Base-by-base conservation (phyloP, 2,113 vertebrate species). In the Petromus typicus region DNA sequence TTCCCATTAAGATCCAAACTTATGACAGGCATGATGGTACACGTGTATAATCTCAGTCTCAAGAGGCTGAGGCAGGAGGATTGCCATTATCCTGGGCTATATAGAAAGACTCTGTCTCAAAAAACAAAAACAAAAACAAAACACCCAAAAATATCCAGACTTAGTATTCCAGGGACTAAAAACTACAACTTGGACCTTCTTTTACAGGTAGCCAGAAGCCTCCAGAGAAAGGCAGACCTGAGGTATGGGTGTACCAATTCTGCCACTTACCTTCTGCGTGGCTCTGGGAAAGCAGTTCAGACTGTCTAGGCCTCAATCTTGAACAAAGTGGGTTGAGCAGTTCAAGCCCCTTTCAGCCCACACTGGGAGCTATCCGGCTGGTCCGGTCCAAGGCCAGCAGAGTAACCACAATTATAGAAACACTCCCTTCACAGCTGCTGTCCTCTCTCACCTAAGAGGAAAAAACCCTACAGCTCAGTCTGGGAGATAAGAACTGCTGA, bases 401-500 rank as follows among this genome's bases (percentile, higher is more conserved):
- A 88, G 67, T 94, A 90, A 88, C 67, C 71, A 22, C 9, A 27
- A 14, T 66, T 75, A 71, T 57, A 59, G 73, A 91, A 59, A 73
- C 43, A 76, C 91, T 73, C 73, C 27, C 37, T 25, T 59, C 27
- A 43, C 67, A 69, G 75, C 86, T 61, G 48, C 63, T 54, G 75
- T 92, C 85, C 86, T 92, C 94, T 76, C 83, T 92, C 82, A 32
- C 27, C 48, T 45, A 76, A 82, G 92, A 90, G 93, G 93, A 95
- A 94, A 97, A 93, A 89, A 73, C 88, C 78, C 90, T 57, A 86
- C 66, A 93, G 95, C 93, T 91, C 81, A 1, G 91, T 93, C 88
- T 84, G 89, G 57, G 96, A 96, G 97, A 98, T 97, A 96, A 98
- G 95, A 93, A 94, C 76, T 96, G 97, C 97, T 96, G 96, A 98